Evolutionary conservation across 2,113 vertebrate genomes (phyloP).

Genomic region (Aspidoscelis tigris): DNA sequence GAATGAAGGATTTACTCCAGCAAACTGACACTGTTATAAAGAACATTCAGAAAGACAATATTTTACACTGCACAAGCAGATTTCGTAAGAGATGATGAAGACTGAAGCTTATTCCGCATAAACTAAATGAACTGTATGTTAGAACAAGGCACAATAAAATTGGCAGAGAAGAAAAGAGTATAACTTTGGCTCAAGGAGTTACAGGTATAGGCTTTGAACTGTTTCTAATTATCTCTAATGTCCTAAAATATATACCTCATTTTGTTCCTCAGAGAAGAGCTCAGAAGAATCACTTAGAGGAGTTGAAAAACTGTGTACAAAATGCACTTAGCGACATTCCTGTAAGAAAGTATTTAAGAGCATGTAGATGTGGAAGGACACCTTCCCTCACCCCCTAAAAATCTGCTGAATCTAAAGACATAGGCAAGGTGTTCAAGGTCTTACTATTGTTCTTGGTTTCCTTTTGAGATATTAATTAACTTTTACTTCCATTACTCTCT

Average conservation of each 20-base stretch:
- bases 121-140: background rate
- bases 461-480: constrained; percentile 14
- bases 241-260: constrained; percentile 19
- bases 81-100: background rate
- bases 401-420: constrained; percentile 14
- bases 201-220: constrained; percentile 23
- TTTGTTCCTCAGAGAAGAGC: background rate
- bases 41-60: rapidly evolving
- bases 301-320: background rate
- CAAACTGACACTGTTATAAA: constrained; percentile 3
- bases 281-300: constrained; percentile 35
- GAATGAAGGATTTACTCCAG: background rate
- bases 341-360: constrained; percentile 68
- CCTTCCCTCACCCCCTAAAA: constrained; percentile 24
- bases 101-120: background rate
- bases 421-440: background rate
- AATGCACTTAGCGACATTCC: constrained; percentile 49
- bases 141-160: background rate
- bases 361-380: background rate
- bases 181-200: background rate
- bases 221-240: background rate
- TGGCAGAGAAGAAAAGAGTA: constrained; percentile 1
- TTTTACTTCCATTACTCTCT: background rate
- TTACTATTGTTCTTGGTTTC: background rate
- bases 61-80: background rate